Percentiles rank a stretch among this genome's conserved stretches.
These are phyloP conservation scores for Xiphophorus maculatus DNA, from an alignment of 2,113 vertebrate species.

Conservation along the genomic window DNA sequence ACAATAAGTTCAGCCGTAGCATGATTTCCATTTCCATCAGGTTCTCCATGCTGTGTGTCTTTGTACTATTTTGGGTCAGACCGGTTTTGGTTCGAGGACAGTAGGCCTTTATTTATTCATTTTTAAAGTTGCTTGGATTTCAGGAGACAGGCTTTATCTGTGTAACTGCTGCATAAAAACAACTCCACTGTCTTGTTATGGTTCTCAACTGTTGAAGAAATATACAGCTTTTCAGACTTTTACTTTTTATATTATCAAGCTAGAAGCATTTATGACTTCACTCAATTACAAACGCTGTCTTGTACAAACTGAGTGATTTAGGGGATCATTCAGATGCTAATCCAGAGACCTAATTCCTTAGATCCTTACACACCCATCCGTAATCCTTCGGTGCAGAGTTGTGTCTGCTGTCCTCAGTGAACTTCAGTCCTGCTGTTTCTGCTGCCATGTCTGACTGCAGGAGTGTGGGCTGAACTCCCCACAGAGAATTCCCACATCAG, in stretches of 20 bases:
- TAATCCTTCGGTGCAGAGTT: constrained; percentile 3
- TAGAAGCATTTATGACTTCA: background rate
- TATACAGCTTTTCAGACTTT: background rate
- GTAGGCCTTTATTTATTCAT: background rate
- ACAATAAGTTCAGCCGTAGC: constrained; percentile 7
- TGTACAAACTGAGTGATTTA: background rate
- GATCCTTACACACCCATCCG: background rate
- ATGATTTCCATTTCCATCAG: constrained; percentile 52
- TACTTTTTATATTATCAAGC: no score
- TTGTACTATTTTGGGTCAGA: constrained; percentile 20
- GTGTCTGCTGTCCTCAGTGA: constrained; percentile 5
- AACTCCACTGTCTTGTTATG: no score
- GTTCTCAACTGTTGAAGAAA: background rate
- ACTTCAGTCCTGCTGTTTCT: constrained; percentile 11
- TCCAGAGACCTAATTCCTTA: background rate
- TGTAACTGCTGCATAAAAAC: no score
- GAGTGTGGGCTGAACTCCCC: constrained; percentile 16
- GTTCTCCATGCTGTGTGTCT: constrained; percentile 45
- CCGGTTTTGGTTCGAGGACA: constrained; percentile 15
- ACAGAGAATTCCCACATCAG: constrained; percentile 1
- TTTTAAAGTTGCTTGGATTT: background rate
- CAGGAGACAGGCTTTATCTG: no score
- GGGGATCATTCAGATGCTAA: background rate
- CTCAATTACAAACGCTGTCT: background rate
- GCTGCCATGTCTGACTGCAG: constrained; percentile 12